Base-by-base conservation (phyloP, 2,797 vertebrate genomes). In the Pangasius krempfi region DNA sequence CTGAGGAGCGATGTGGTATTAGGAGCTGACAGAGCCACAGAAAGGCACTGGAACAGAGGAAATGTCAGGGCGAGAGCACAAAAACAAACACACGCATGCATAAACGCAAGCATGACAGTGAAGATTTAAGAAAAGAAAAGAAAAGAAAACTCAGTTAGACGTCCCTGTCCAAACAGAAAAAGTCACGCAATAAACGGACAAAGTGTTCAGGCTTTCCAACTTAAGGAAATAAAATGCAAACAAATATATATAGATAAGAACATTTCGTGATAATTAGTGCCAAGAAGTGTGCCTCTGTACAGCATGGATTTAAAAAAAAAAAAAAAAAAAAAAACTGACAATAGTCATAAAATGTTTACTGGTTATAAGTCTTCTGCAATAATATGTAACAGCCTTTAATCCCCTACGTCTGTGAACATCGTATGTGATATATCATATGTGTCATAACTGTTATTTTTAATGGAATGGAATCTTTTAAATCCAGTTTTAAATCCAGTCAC, bases 1-100 rank as follows among this genome's bases (percentile, higher is more conserved):
- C 88, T 90, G 88, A 92, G 86, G 86, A 87, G 30, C 90, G 91
- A 92, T 70, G 89, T 87, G 89, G 79, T 87, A 89, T 89, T 89
- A 88, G 72, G n/a, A 90, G 85, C 82, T 91, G 91, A 92, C 89
- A 89, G 88, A 88, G 81, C 84, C 27, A 13, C 81, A 89, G 84
- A 91, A 90, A 86, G 89, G 50, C 89, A 85, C 85, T 20, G 83
- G 60, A 87, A 87, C 60, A 72, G 79, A 84, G 81, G 84, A 91
- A 92, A 92, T 91, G 90, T 90, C 89, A 90, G 86, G 18, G 73
- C 30, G 56, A 62, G 87, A 89, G 76, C 58, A 75, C 82, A 86
- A 80, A 9, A 70, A 88, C 85, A 76, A 58, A 86, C 85, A 89
- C 54, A 76, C 47, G 27, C 66, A 25, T 54, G 6, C 27, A 25